Conservation (phyloP, 2,113 vertebrate species). For the Corythaeola cristata region DNA sequence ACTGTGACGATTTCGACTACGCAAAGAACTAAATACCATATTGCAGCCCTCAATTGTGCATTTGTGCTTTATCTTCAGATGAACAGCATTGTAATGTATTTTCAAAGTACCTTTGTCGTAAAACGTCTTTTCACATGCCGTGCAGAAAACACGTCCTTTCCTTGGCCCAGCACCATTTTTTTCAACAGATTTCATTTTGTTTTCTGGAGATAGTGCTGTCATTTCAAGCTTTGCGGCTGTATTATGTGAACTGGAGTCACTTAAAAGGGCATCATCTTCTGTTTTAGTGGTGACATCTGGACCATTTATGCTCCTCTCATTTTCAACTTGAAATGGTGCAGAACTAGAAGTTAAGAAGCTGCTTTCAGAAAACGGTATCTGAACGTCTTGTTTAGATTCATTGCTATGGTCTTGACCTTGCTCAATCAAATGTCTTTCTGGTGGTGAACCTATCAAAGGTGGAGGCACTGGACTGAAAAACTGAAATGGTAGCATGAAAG, state of each 20-base stretch:
- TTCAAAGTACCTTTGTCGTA: constrained; percentile 99
- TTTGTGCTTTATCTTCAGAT: constrained; percentile 98
- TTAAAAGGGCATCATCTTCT: constrained; percentile 85
- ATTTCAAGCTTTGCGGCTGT: constrained; percentile 82
- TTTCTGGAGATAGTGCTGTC: constrained; percentile 84
- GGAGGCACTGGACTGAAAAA: constrained; percentile 89
- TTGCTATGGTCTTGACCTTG: constrained; percentile 72
- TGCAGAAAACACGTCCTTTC: constrained; percentile 96
- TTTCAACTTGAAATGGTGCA: constrained; percentile 77
- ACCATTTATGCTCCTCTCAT: constrained; percentile 75
- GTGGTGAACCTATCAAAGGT: constrained; percentile 84
- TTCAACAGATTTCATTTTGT: constrained; percentile 79
- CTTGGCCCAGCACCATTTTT: constrained; percentile 80
- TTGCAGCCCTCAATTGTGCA: constrained; percentile 97
- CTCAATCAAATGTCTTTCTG: constrained; percentile 79
- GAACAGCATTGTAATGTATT: constrained; percentile 98
- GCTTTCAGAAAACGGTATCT: constrained; percentile 72
- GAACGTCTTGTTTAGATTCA: constrained; percentile 74
- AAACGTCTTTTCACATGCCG: constrained; percentile 96
- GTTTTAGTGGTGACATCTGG: constrained; percentile 74
- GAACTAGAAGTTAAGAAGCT: constrained; percentile 76
- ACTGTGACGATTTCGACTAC: constrained; percentile 96
- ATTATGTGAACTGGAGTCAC: constrained; percentile 85
- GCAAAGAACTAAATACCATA: constrained; percentile 97
- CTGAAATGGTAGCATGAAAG: constrained; percentile 95